Conservation (phyloP, 2,888 invertebrate genomes). For the Epistrophe eligans region DNA sequence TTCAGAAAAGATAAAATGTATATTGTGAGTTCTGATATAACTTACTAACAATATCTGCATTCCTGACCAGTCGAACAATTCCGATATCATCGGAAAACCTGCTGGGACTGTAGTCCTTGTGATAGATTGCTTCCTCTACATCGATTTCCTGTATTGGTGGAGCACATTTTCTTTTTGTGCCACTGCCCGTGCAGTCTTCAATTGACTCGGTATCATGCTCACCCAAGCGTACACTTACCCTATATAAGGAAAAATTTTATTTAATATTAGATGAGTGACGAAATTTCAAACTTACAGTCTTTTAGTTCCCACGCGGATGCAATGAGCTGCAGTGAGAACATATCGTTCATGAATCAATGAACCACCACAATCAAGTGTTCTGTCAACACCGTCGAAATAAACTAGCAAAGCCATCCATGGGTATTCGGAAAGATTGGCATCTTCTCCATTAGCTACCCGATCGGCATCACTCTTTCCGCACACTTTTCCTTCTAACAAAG, state of each 20-base stretch:
- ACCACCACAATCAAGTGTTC: conserved; percentile 79
- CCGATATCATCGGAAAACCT: conserved; percentile 86
- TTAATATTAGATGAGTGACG: not conserved
- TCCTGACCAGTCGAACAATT: conserved; percentile 84
- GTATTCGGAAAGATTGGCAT: conserved; percentile 86
- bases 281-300: conserved; percentile 35
- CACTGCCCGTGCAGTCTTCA: conserved; percentile 80
- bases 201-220: conserved; percentile 81
- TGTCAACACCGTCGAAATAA: conserved; percentile 81
- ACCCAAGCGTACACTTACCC: conserved; percentile 81
- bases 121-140: conserved; percentile 82
- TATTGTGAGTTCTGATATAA: not conserved
- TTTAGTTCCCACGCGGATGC: conserved; percentile 55
- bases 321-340: conserved; percentile 78
- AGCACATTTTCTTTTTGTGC: conserved; percentile 79
- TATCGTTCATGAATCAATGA: conserved; percentile 76
- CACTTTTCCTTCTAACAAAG: conserved; percentile 35
- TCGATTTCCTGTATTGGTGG: conserved; percentile 83
- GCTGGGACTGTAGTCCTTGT: conserved; percentile 84
- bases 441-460: conserved; percentile 86
- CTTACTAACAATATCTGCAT: conserved; percentile 78
- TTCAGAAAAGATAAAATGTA: conserved; percentile 20
- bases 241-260: not conserved
- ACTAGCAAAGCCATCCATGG: conserved; percentile 90
- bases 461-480: conserved; percentile 86